These are phyloP conservation scores for Tenebrosternarchus preto DNA, from an alignment of 2,113 vertebrate species.

Conservation along the genomic window DNA sequence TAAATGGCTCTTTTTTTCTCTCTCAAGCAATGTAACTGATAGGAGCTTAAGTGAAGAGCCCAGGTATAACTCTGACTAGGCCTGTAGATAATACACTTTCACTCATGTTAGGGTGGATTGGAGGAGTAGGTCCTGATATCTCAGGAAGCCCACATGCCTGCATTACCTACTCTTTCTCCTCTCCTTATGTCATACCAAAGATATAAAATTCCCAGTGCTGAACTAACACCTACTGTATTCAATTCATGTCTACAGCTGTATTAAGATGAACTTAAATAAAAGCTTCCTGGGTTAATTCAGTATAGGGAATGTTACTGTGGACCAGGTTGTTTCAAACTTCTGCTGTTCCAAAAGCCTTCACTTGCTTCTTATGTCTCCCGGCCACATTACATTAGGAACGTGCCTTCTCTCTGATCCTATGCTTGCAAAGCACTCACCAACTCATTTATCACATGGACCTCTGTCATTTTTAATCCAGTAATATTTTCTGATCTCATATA, in stretches of 20 bases:
- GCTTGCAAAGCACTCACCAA: background rate
- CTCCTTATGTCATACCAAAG: no score
- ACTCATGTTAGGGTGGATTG: background rate
- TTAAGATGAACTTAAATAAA: no score
- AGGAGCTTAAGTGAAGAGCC: background rate
- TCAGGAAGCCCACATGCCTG: background rate
- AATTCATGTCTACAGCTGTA: no score
- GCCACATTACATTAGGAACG: background rate
- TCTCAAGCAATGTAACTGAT: constrained; percentile 18
- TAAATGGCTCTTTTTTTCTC: background rate
- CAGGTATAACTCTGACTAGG: background rate
- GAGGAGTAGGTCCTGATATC: background rate
- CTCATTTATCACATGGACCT: background rate
- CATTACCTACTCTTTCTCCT: background rate
- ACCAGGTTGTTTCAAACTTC: no score
- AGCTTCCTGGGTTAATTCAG: no score
- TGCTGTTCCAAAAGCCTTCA: no score
- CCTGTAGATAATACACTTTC: background rate
- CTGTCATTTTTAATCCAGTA: constrained; percentile 1
- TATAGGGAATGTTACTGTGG: no score
- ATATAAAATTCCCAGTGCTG: no score
- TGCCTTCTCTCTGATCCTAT: background rate
- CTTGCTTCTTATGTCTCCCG: background rate
- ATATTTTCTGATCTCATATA: background rate
- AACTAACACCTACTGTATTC: no score